Conservation (phyloP, 2,113 vertebrate genomes). For the Anseranas semipalmata region DNA sequence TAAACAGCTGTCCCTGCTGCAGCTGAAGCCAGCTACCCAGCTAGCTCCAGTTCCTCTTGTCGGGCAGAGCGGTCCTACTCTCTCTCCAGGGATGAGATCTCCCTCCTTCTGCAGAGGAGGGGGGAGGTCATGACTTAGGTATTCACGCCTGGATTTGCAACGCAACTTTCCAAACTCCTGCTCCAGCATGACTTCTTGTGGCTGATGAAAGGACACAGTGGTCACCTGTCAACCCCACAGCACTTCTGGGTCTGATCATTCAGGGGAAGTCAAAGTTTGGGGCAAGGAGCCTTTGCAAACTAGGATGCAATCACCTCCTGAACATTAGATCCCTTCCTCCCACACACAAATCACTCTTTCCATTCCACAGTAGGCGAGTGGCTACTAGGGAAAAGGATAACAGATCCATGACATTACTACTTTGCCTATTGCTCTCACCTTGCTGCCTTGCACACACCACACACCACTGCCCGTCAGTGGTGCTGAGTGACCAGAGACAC, state of each 20-base stretch:
- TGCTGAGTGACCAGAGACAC: not conserved
- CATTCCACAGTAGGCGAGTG: not conserved
- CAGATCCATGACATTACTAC: not conserved
- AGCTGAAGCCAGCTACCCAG: not conserved
- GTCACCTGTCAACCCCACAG: not conserved
- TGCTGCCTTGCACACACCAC: not conserved
- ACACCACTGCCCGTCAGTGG: accelerated
- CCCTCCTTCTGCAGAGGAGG: not conserved
- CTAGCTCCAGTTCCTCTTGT: not conserved
- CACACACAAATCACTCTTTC: not conserved
- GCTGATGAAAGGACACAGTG: not conserved
- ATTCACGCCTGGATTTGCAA: not conserved
- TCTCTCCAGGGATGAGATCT: not conserved
- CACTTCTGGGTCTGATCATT: not conserved
- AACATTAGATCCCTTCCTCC: not conserved
- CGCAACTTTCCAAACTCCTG: not conserved
- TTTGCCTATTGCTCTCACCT: not conserved
- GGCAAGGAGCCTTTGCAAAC: not conserved
- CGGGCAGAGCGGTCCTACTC: not conserved
- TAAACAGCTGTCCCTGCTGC: not conserved
- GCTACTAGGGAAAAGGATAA: not conserved
- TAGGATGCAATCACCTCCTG: not conserved
- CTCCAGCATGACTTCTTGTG: not conserved
- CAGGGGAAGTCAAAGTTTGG: not conserved
- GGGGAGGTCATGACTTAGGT: not conserved